phyloP scores from a whole-genome alignment of 2,888 invertebrate species.

The Leptothorax acervorum region DNA sequence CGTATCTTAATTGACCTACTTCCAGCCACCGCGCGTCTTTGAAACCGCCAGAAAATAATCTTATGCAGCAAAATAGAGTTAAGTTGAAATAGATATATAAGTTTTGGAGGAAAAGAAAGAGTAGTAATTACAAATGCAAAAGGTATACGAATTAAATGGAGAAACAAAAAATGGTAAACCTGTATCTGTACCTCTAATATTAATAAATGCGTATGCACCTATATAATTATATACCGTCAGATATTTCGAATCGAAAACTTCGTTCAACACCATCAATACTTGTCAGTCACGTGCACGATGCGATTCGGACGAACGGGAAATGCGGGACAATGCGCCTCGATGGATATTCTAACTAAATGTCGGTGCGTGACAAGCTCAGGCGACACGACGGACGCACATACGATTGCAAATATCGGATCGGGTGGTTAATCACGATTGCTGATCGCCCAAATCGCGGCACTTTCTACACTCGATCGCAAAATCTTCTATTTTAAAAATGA shows the following conservation, averaged over 20 bases:
- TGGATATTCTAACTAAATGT: background rate
- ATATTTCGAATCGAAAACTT: background rate
- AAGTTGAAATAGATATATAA: background rate
- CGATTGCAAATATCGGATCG: background rate
- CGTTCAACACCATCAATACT: background rate
- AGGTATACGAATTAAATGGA: background rate
- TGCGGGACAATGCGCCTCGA: background rate
- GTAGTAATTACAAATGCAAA: background rate
- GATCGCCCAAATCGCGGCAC: background rate
- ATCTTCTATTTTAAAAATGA: background rate
- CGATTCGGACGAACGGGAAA: background rate
- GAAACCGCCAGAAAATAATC: background rate
- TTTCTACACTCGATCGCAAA: background rate
- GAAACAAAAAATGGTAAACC: background rate
- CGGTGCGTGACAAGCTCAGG: background rate
- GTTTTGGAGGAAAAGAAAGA: background rate
- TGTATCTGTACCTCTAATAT: background rate
- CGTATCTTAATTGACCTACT: constrained; percentile 2
- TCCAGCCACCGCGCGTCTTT: background rate
- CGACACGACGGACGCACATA: background rate
- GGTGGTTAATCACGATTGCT: background rate
- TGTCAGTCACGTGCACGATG: background rate
- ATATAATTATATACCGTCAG: background rate
- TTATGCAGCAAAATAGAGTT: background rate
- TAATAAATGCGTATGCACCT: too few species aligned